Evolutionary conservation across 1,140 invertebrate genomes (phyloP).

Genomic region (Drosophila persimilis): DNA sequence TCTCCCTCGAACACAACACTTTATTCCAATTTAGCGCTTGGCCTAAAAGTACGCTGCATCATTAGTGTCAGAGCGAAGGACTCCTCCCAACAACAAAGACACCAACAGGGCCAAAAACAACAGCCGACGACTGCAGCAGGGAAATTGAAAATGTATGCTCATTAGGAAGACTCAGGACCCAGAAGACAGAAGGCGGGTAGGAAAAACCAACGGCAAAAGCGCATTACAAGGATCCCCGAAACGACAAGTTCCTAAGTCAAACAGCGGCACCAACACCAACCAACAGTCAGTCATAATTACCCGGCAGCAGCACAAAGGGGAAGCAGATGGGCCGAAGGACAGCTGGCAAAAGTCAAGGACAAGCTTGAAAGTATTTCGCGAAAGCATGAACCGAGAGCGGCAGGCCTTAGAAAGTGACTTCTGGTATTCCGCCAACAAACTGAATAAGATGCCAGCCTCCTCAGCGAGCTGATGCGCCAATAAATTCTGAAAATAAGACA

Average conservation of each 20-base stretch:
- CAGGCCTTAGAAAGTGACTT: slow-evolving; percentile 40
- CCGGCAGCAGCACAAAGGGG: slow-evolving; percentile 1
- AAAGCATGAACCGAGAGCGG: slow-evolving; percentile 47
- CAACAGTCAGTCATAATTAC: slow-evolving; percentile 42
- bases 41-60: slow-evolving; percentile 75
- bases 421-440: slow-evolving; percentile 47
- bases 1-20: slow-evolving; percentile 39
- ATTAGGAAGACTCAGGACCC: slow-evolving; percentile 35
- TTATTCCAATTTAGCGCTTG: slow-evolving; percentile 75
- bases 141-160: slow-evolving; percentile 66
- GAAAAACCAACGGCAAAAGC: slow-evolving; percentile 65
- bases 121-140: slow-evolving; percentile 15
- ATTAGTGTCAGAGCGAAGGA: slow-evolving; percentile 64
- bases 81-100: slow-evolving; percentile 15
- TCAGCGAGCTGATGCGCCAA: slow-evolving; percentile 58
- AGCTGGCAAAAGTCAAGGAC: slow-evolving; percentile 62
- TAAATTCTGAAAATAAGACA: slow-evolving; percentile 29
- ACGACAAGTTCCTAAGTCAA: slow-evolving; percentile 73
- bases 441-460: slow-evolving; percentile 48
- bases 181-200: slow-evolving; percentile 20
- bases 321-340: slow-evolving; percentile 28
- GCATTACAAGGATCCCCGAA: slow-evolving; percentile 64
- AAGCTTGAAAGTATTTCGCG: slow-evolving; percentile 28
- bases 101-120: background rate
- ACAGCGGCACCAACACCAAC: slow-evolving; percentile 30